Percentiles rank a stretch among this genome's conserved stretches.
Evolutionary conservation across 1,140 invertebrate species (phyloP).

Genomic region (Orius insidiosus): DNA sequence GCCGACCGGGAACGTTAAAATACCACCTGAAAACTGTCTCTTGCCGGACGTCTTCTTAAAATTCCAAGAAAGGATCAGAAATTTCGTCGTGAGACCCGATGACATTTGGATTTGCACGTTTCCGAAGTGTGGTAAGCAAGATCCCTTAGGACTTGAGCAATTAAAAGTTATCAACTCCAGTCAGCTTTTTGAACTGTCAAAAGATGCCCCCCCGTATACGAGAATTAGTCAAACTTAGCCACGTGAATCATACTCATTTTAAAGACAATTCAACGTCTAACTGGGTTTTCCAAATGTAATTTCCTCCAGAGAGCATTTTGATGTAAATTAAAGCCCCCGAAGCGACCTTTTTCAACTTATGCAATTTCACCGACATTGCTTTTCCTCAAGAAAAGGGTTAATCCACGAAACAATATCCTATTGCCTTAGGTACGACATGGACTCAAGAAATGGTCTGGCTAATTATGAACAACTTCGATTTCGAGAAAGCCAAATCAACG

Average conservation of each 20-base stretch:
- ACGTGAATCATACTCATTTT: background rate
- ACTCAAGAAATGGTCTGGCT: constrained; percentile 31
- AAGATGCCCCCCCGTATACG: background rate
- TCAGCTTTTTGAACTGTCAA: background rate
- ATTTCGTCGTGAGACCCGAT: constrained; percentile 20
- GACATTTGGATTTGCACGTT: constrained; percentile 24
- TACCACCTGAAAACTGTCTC: constrained; percentile 10
- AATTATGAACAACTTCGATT: constrained; percentile 26
- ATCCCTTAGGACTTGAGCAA: no score
- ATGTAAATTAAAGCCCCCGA: no score
- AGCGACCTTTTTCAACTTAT: no score
- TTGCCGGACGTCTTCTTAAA: constrained; percentile 11
- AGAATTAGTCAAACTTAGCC: background rate
- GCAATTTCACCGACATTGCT: no score
- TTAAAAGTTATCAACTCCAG: no score
- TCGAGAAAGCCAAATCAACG: constrained; percentile 22
- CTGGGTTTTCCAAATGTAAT: background rate
- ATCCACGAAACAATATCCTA: constrained; percentile 2
- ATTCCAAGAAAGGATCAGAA: constrained; percentile 10
- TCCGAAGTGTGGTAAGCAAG: constrained; percentile 25
- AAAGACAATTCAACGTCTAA: background rate
- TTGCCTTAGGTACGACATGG: constrained; percentile 28
- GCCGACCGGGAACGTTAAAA: constrained; percentile 11
- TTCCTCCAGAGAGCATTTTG: no score
- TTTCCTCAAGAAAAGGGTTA: no score